Evolutionary conservation across 2,797 vertebrate species (phyloP), one percentile per base, ranked within the genome.

Genomic region (Simalia tracyae): DNA sequence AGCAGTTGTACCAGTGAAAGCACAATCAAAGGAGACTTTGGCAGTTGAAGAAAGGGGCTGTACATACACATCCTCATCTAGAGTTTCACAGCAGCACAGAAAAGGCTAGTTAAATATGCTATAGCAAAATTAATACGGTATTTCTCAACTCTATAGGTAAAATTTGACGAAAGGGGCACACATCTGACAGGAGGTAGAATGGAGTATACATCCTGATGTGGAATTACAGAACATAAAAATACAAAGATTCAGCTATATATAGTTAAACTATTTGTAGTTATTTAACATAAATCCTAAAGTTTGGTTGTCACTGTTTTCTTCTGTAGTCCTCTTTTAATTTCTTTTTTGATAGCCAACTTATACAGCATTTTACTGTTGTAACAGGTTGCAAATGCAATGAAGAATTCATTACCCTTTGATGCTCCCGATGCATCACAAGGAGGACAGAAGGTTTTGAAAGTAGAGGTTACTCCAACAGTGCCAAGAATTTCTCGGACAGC

Each of bases 311-410:
- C 22, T 5, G 5, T 86, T 86, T 57, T 6, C 19, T 60, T 46
- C 56, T 61, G 28, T 50, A n/a, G 6, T 64, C 42, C 28, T 42
- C 12, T 46, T 31, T 50, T 46, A 85, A 26, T 26, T 15, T 72
- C 28, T 24, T 87, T 86, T 19, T 87, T 72, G 42, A 89, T 11
- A 61, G 8, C 87, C 86, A 94, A 89, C 31, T 9, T 94, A 56
- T 92, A 92, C 14, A 93, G 57, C 36, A 64, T 94, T 93, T 92
- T 86, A 19, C 93, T 96, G 93, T 93, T 84, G n/a, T 93, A 95
- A 90, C 97, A 99, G 99, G 98, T 99, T 97, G 99, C 98, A 88
- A 99, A 99, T 92, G 99, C 99, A 56, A 99, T 99, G 99, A 99
- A 98, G 97, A 99, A 98, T 95, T 99, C 99, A 0, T 97, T 99